Conservation (phyloP, 2,113 vertebrate species). For the Bubo bubo region DNA sequence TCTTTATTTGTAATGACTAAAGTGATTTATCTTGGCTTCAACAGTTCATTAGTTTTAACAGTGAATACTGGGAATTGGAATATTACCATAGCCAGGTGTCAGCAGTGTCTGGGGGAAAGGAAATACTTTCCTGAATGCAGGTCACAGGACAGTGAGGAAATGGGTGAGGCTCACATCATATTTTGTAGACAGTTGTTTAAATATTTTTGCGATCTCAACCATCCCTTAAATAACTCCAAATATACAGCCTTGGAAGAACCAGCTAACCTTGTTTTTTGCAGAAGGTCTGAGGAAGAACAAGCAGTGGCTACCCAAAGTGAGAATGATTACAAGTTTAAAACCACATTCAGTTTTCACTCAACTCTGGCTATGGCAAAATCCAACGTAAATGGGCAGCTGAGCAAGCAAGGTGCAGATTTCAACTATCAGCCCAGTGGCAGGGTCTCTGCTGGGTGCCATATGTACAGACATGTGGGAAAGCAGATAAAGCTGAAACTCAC, state of each 20-base stretch:
- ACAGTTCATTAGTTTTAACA: background rate
- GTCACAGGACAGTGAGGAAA: background rate
- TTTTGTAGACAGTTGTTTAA: background rate
- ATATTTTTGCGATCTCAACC: background rate
- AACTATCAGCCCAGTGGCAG: fast-evolving
- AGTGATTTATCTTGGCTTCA: conserved; percentile 23
- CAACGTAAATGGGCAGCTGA: background rate
- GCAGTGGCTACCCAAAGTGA: background rate
- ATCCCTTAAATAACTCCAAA: background rate
- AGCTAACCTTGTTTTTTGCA: background rate
- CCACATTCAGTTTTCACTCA: background rate
- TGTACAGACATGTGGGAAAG: background rate
- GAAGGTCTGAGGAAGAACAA: background rate
- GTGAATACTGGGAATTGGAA: background rate
- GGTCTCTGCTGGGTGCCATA: background rate
- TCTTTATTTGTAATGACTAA: background rate
- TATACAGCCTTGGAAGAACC: background rate
- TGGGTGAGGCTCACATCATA: background rate
- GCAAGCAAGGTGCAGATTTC: background rate
- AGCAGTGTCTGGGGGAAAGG: background rate
- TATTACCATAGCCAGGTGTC: background rate
- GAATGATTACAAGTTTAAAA: background rate
- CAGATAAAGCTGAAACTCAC: background rate
- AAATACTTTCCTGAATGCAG: background rate
- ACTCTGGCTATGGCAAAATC: background rate